Evolutionary conservation across 2,888 invertebrate genomes (phyloP).

Genomic region (Mactromeris polynyma): DNA sequence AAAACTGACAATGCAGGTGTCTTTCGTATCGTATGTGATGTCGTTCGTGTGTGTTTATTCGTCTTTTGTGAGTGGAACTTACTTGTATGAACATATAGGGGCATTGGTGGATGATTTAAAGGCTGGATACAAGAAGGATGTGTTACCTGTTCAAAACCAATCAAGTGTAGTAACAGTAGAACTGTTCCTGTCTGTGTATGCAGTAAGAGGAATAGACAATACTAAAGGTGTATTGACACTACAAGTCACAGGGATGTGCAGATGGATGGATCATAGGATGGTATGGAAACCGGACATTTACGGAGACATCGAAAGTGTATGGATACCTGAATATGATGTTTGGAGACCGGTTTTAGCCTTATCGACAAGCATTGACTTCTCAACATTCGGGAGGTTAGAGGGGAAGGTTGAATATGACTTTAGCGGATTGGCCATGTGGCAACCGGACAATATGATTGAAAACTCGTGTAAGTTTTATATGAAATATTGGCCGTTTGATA

Average conservation of each 20-base stretch:
- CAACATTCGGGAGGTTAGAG: not conserved
- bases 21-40: not conserved
- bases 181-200: not conserved
- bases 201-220: not conserved
- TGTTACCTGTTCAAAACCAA: not conserved
- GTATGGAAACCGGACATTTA: not conserved
- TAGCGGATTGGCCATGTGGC: not conserved
- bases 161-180: not conserved
- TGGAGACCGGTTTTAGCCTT: not conserved
- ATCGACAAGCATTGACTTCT: not conserved
- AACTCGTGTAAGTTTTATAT: not conserved
- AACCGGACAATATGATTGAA: not conserved
- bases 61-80: not conserved
- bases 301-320: not conserved
- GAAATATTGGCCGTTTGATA: slow-evolving; percentile 17
- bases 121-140: not conserved
- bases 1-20: not conserved
- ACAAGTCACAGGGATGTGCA: not conserved
- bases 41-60: not conserved
- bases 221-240: not conserved
- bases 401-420: not conserved
- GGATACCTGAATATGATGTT: not conserved
- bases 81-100: not conserved
- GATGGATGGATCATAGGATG: not conserved
- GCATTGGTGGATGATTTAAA: not conserved